These are phyloP conservation scores for Bolborhynchus lineola DNA, from an alignment of 2,113 vertebrate genomes.

Conservation along the genomic window DNA sequence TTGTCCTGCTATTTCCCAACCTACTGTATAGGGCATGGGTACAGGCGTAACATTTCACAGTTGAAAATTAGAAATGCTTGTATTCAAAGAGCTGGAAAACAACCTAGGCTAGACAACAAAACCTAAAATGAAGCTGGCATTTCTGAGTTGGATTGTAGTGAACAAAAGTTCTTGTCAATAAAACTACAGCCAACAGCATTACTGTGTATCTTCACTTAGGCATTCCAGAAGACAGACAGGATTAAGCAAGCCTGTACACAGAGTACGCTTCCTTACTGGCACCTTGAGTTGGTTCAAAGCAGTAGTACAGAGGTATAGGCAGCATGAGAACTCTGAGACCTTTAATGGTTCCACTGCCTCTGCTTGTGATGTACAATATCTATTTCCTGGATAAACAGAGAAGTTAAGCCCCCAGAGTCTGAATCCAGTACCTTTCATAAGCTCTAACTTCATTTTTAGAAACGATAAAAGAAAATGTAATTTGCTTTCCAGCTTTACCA, in stretches of 20 bases:
- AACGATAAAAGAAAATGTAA: slow-evolving; percentile 58
- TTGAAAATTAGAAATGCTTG: neutral
- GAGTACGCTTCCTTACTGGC: neutral
- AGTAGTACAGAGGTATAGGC: neutral
- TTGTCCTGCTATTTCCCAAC: neutral
- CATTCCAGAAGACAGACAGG: neutral
- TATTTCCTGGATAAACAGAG: slow-evolving; percentile 50
- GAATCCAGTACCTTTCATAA: slow-evolving; percentile 59
- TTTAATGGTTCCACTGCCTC: slow-evolving; percentile 37
- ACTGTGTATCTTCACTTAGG: neutral
- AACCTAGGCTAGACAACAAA: neutral
- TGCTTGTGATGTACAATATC: slow-evolving; percentile 59
- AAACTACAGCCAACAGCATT: neutral
- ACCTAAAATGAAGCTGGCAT: neutral
- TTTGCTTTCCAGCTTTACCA: slow-evolving; percentile 59
- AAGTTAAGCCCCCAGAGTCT: slow-evolving; percentile 37
- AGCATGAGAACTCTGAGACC: neutral
- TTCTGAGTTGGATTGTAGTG: neutral
- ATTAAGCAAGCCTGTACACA: neutral
- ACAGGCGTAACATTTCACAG: neutral
- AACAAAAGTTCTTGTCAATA: neutral
- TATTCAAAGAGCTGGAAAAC: neutral
- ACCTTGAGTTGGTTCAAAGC: neutral
- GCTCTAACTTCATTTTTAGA: slow-evolving; percentile 62
- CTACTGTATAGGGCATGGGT: neutral